A percentile compares a stretch with the other conserved stretches of the same genome.
Evolutionary conservation across 2,888 invertebrate species (phyloP).

Genomic region (Chymomyza procnemis): DNA sequence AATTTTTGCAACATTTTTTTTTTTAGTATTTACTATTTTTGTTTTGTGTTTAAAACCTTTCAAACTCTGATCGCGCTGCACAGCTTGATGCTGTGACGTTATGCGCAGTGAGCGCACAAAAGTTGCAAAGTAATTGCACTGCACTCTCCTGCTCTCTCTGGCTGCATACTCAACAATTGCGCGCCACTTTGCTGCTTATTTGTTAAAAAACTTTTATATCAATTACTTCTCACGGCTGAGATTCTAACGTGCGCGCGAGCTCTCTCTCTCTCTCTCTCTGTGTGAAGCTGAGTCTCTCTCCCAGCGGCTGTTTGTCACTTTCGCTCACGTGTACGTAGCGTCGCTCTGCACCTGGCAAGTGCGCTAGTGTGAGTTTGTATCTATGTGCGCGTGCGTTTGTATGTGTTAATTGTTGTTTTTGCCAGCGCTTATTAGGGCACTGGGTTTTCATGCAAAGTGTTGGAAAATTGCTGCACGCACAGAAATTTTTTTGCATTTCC

Average conservation of each 20-base stretch:
- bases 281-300: not conserved
- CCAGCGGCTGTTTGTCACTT: not conserved
- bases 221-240: not conserved
- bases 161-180: not conserved
- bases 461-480: constrained; percentile 60
- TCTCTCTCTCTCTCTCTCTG: constrained; percentile 1
- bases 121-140: too few relatives aligned
- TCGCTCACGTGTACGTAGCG: not conserved
- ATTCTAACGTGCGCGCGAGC: not conserved
- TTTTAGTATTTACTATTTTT: too few relatives aligned
- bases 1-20: too few relatives aligned
- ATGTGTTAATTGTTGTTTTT: constrained; percentile 15
- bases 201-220: constrained; percentile 1
- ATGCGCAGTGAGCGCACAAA: too few relatives aligned
- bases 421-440: constrained; percentile 70
- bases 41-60: too few relatives aligned
- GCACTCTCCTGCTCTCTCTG: not conserved
- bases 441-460: constrained; percentile 69
- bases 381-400: too few relatives aligned
- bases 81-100: too few relatives aligned
- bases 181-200: not conserved
- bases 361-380: constrained; percentile 6
- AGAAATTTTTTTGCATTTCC: constrained; percentile 8
- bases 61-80: too few relatives aligned
- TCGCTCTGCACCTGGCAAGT: constrained; percentile 13